phyloP scores from a whole-genome alignment of 1,140 invertebrate genomes.

The Branchinecta lindahli region DNA sequence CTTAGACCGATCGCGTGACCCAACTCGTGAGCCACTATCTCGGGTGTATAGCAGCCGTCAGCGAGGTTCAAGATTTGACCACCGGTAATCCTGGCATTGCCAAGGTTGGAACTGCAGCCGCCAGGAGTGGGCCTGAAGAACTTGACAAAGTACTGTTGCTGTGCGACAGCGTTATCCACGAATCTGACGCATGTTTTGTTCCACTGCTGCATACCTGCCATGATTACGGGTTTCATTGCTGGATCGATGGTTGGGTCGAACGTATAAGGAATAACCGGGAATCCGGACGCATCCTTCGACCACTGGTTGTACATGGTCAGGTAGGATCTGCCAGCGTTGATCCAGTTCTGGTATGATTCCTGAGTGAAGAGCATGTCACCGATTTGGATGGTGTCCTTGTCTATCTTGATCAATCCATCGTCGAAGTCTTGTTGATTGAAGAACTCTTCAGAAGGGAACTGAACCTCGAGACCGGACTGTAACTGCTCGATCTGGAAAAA shows the following conservation, averaged over 20 bases:
- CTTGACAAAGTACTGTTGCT: background rate
- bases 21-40: conserved; percentile 30
- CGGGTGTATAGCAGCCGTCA: background rate
- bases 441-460: too few species aligned
- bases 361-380: background rate
- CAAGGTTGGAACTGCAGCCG: background rate
- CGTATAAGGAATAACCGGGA: background rate
- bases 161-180: conserved; percentile 23
- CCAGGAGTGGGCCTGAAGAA: background rate
- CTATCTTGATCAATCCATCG: background rate
- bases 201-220: conserved; percentile 26
- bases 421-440: too few species aligned
- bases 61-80: background rate
- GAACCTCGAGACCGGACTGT: too few species aligned
- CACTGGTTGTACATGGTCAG: background rate
- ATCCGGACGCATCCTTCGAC: background rate
- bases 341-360: background rate
- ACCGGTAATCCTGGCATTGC: background rate
- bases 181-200: conserved; percentile 32
- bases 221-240: conserved; percentile 23
- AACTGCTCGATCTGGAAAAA: too few species aligned
- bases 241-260: background rate
- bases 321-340: background rate
- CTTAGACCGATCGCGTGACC: conserved; percentile 32
- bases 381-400: background rate